Percentiles rank a stretch among this genome's conserved stretches.
Evolutionary conservation across 1,140 invertebrate genomes (phyloP).

Genomic region (Zeugodacus cucurbitae): DNA sequence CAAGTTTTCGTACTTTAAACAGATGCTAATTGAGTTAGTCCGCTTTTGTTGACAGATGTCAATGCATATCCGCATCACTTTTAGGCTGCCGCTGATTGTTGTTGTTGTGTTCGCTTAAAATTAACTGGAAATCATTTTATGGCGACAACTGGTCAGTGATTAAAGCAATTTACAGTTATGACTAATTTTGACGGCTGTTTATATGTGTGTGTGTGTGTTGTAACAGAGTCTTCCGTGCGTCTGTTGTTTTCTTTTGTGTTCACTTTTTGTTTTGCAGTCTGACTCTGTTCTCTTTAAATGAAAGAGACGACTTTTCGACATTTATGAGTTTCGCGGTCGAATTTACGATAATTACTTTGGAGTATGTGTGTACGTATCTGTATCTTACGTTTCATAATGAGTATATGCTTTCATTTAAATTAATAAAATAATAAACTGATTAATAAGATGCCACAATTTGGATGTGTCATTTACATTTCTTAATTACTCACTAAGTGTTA

Average conservation of each 20-base stretch:
- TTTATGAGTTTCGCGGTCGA: not conserved
- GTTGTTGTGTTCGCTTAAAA: not conserved
- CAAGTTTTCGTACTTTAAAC: not conserved
- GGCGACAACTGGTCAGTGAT: not conserved
- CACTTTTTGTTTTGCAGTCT: not conserved
- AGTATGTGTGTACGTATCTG: not conserved
- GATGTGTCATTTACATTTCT: not conserved
- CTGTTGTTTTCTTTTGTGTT: too few species aligned
- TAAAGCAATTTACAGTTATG: conserved; percentile 34
- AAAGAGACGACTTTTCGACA: not conserved
- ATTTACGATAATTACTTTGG: not conserved
- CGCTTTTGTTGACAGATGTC: conserved; percentile 35
- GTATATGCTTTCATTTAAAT: not conserved
- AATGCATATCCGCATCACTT: conserved; percentile 8
- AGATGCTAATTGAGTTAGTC: conserved; percentile 26
- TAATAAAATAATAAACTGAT: not conserved
- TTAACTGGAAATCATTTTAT: conserved; percentile 7
- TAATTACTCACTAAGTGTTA: not conserved
- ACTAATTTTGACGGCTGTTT: not conserved
- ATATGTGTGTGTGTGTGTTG: not conserved
- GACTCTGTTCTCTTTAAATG: not conserved
- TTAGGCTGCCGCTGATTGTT: not conserved
- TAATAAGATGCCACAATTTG: not conserved
- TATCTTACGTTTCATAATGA: not conserved
- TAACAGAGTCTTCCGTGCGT: too few species aligned